These are phyloP conservation scores for Hapalemur alaotrensis DNA, from an alignment of 2,797 vertebrate genomes.

Conservation along the genomic window DNA sequence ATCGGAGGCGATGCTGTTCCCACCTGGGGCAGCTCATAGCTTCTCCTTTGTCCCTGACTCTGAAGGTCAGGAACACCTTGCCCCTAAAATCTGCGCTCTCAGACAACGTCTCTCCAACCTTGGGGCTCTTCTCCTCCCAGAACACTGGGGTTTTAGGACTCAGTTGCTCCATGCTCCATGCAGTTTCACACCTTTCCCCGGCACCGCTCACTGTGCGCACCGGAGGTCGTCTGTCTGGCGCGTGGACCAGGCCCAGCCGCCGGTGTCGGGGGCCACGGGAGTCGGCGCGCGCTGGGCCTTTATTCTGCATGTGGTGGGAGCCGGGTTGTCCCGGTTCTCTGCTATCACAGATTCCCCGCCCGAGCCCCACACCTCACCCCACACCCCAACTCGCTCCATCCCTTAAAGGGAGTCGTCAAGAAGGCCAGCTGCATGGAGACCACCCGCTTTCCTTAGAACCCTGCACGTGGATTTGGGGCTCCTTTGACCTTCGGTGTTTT, in stretches of 20 bases:
- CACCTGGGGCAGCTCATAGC: rapidly evolving
- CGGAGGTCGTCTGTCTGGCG: rapidly evolving
- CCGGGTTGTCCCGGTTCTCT: rapidly evolving
- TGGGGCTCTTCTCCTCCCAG: background rate
- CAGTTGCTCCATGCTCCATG: too few species aligned
- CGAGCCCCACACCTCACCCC: rapidly evolving
- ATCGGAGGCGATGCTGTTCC: rapidly evolving
- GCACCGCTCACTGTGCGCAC: rapidly evolving
- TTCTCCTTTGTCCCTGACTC: rapidly evolving
- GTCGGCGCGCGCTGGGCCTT: rapidly evolving
- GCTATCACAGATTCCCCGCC: rapidly evolving
- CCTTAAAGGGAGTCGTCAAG: rapidly evolving
- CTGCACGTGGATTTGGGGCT: rapidly evolving
- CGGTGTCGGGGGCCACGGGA: background rate
- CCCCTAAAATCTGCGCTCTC: background rate
- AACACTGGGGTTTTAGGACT: too few species aligned
- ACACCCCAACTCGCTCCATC: too few species aligned
- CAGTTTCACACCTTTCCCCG: rapidly evolving
- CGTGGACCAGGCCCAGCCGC: rapidly evolving
- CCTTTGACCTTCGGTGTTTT: too few species aligned
- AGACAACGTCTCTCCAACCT: rapidly evolving
- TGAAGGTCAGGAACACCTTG: rapidly evolving
- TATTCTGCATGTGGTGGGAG: rapidly evolving
- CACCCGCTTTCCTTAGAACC: rapidly evolving
- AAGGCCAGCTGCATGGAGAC: too few species aligned